Evolutionary conservation across 2,113 vertebrate genomes (phyloP), one percentile per base, ranked within the genome.

Genomic region (Cynocephalus volans): DNA sequence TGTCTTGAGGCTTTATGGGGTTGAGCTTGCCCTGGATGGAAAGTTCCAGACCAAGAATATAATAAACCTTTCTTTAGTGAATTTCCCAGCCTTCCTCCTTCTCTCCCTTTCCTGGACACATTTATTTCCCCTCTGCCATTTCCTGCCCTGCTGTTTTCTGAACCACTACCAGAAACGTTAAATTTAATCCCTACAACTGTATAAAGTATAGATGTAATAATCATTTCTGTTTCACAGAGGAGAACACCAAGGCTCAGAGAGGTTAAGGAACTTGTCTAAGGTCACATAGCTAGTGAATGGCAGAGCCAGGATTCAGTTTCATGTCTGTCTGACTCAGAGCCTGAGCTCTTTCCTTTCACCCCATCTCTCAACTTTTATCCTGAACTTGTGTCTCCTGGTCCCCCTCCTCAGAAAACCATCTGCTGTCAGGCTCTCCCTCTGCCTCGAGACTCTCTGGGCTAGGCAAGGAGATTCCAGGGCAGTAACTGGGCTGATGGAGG

Each of bases 61-160:
- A 73, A 69, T 72, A 64, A 96, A 64, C 31, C 54, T 94, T 93
- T 92, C 52, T 69, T 76, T 54, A 67, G 54, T 56, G 23, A 45
- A 73, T 69, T 65, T 85, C 81, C 28, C 33, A 69, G 54, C n/a
- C 23, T 12, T 12, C 23, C 15, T 12, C 23, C 11, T 87, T 33
- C 48, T 89, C 87, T 77, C 28, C n/a, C 28, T 86, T 94, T 87
- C 90, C n/a, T 41, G 4, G 56, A 77, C 28, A 17, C 24, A 36
- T 52, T 24, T 6, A 54, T 26, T 48, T 67, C 31, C 64, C 41
- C 65, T 84, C 36, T 83, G 50, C 50, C 69, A 50, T 50, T 56
- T 86, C 54, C 36, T 62, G 60, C 54, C 28, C 23, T 52, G 48
- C 84, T 33, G 13, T 91, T 77, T 82, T 82, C 54, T 95, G 69